Conservation (phyloP, 2,888 invertebrate species). For the Tyria jacobaeae region DNA sequence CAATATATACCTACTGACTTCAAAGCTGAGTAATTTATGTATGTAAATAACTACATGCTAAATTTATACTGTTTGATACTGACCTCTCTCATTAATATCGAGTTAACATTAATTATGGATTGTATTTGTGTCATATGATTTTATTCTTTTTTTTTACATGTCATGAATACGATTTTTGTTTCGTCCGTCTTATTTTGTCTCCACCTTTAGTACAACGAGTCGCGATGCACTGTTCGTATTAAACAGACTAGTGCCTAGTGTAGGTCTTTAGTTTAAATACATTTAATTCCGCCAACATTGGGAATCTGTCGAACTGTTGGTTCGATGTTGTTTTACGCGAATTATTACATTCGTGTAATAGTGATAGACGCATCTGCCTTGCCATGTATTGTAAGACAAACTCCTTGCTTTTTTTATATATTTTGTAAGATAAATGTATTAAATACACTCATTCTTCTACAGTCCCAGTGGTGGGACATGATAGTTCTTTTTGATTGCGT, state of each 20-base stretch:
- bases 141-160: too few relatives aligned
- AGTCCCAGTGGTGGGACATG: conserved; percentile 25
- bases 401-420: conserved; percentile 13
- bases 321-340: conserved; percentile 19
- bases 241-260: conserved; percentile 49
- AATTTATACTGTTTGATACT: too few relatives aligned
- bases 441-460: neutral
- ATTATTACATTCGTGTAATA: neutral
- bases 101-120: too few relatives aligned
- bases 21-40: too few relatives aligned
- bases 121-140: too few relatives aligned
- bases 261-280: conserved; percentile 31
- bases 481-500: neutral
- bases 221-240: neutral
- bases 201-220: neutral
- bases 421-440: conserved; percentile 22
- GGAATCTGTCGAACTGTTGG: neutral
- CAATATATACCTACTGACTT: too few relatives aligned
- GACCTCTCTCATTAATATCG: too few relatives aligned
- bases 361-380: neutral
- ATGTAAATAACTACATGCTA: too few relatives aligned
- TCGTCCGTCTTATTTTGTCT: too few relatives aligned
- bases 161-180: too few relatives aligned
- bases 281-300: conserved; percentile 24
- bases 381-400: conserved; percentile 23